These are phyloP conservation scores for Drosophila equinoxialis DNA, from an alignment of 1,140 invertebrate species.

Conservation along the genomic window DNA sequence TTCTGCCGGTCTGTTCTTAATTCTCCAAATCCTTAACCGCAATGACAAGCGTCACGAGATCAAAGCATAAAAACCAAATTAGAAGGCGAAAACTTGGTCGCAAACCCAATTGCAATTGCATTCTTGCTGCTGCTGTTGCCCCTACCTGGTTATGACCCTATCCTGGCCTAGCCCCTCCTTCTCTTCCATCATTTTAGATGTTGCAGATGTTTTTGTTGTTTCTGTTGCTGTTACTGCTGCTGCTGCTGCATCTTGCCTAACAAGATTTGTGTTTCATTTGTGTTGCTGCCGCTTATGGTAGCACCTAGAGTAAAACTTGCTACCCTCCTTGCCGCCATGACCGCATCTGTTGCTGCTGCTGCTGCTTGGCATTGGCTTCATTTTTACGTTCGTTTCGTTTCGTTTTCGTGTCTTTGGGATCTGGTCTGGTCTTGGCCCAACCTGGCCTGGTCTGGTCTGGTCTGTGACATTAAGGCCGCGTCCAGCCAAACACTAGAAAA, in stretches of 20 bases:
- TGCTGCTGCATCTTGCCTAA: slow-evolving; percentile 19
- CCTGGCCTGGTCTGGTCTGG: slow-evolving; percentile 16
- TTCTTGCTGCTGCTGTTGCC: background rate
- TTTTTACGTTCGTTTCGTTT: slow-evolving; percentile 5
- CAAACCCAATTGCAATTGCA: slow-evolving; percentile 20
- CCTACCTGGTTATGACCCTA: slow-evolving; percentile 13
- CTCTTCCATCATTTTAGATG: background rate
- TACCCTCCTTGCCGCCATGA: slow-evolving; percentile 8
- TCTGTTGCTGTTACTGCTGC: slow-evolving; percentile 8
- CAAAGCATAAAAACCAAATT: slow-evolving; percentile 70
- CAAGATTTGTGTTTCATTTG: slow-evolving; percentile 37
- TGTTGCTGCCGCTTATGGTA: slow-evolving; percentile 49
- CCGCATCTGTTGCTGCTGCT: background rate
- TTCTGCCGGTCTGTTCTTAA: background rate
- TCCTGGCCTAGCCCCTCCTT: background rate
- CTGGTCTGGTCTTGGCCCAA: background rate
- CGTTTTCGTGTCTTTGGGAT: slow-evolving; percentile 38
- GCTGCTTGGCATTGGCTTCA: background rate
- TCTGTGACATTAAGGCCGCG: slow-evolving; percentile 41
- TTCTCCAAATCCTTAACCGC: slow-evolving; percentile 20
- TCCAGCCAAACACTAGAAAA: slow-evolving; percentile 49
- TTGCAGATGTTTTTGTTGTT: slow-evolving; percentile 16
- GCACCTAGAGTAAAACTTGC: slow-evolving; percentile 43
- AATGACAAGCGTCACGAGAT: slow-evolving; percentile 77
- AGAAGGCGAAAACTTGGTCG: slow-evolving; percentile 49